These are phyloP conservation scores for Rhabdomys dilectus DNA, from an alignment of 2,113 vertebrate species.

Conservation along the genomic window DNA sequence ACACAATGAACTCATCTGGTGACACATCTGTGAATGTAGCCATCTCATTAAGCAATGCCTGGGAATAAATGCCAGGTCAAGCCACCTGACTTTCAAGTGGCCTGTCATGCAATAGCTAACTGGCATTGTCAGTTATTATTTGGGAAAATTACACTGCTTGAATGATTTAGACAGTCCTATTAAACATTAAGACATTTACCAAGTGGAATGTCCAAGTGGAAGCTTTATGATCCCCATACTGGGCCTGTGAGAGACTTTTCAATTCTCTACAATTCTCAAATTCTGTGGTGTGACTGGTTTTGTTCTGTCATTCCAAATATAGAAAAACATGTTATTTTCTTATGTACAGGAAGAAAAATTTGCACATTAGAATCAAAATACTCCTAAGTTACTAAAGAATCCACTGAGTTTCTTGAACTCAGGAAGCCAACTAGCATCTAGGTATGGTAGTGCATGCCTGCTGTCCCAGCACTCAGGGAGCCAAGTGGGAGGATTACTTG, in stretches of 20 bases:
- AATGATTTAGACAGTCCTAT: not conserved
- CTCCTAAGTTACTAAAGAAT: not conserved
- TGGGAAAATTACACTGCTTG: conserved; percentile 1
- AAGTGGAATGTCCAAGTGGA: not conserved
- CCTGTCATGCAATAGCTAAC: not conserved
- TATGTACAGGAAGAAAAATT: conserved; percentile 7
- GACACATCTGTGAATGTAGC: not conserved
- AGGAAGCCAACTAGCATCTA: not conserved
- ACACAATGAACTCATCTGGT: not conserved
- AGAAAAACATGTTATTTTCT: not conserved
- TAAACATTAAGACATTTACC: not conserved
- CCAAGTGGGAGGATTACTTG: not conserved
- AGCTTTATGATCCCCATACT: not conserved
- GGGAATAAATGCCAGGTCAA: not conserved
- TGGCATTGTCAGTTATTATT: not conserved
- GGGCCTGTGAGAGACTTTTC: not conserved
- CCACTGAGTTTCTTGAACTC: not conserved
- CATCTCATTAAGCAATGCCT: not conserved
- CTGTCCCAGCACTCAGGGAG: not conserved
- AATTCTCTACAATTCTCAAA: not conserved
- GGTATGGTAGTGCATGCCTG: not conserved
- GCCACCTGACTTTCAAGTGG: not conserved
- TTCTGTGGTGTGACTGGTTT: not conserved
- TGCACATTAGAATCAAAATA: not conserved
- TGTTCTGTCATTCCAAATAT: not conserved